Evolutionary conservation across 2,797 vertebrate genomes (phyloP).

Genomic region (Pithecia hirsuta): DNA sequence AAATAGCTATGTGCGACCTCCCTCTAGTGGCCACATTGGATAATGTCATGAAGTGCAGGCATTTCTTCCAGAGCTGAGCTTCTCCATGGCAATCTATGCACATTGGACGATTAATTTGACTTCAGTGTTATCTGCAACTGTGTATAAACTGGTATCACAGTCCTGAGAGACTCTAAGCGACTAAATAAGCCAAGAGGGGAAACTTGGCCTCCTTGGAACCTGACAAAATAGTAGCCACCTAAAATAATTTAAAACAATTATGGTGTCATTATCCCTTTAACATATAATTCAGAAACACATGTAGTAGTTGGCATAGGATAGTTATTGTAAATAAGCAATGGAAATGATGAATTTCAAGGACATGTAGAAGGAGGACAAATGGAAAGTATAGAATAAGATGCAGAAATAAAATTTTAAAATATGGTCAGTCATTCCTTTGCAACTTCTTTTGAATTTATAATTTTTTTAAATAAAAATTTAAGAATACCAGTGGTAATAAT

Average conservation of each 20-base stretch:
- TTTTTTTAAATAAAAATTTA: not conserved
- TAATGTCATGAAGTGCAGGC: not conserved
- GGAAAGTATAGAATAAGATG: not conserved
- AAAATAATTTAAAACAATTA: not conserved
- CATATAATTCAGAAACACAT: not conserved
- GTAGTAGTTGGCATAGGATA: not conserved
- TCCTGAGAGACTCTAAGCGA: not conserved
- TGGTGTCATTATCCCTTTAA: not conserved
- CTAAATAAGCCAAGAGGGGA: not conserved
- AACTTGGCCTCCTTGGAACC: not conserved
- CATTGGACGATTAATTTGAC: not conserved
- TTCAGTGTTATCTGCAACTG: not conserved
- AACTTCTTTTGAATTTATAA: not conserved
- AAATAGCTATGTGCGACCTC: not conserved
- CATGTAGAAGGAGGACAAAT: not conserved
- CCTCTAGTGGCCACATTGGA: conserved; percentile 64
- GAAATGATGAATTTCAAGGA: not conserved
- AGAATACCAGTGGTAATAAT: not conserved
- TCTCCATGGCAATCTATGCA: not conserved
- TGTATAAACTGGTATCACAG: not conserved
- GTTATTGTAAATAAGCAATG: not conserved
- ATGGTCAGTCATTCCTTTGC: not conserved
- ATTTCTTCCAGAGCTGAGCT: not conserved
- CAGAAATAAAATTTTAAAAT: not conserved
- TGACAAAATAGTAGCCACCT: not conserved